Evolutionary conservation across 2,797 vertebrate genomes (phyloP), one percentile per base, ranked within the genome.

Genomic region (Phyllotis vaccarum): DNA sequence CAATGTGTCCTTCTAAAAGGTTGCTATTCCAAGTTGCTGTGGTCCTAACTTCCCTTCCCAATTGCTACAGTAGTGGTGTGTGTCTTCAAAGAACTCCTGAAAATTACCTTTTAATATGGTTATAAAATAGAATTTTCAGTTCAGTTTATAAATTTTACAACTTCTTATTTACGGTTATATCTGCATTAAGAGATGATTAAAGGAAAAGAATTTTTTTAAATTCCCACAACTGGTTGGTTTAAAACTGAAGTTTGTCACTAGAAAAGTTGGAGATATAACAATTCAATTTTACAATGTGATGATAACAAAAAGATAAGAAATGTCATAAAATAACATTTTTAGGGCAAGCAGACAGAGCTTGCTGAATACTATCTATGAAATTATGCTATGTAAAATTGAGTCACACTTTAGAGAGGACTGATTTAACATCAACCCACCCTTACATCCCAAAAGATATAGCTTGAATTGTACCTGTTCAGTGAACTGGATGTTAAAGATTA

Each of bases 201-300:
- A 82, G 2, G 2, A 21, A 66, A 58, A 37, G 79, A 4, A 52
- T 14, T 31, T n/a, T 89, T 87, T 74, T 9, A 68, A 64, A 37
- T 29, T 40, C 19, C 87, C n/a, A 68, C n/a, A 86, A 46, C 80
- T 76, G 56, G 66, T 60, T 78, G 31, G 43, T 52, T 60, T 95
- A 66, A 70, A n/a, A 75, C 3, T 54, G 40, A 92, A 76, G 66
- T 9, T 74, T 86, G 72, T 79, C 58, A 68, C 56, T 75, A 52
- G 49, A 90, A 82, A 89, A 95, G 31, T 37, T 58, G 7, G 5
- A 46, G 5, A n/a, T 29, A 5, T 60, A 82, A 79, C 40, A 82
- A 82, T 62, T 97, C 58, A 89, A 58, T 93, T 94, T 96, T 94
- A 70, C n/a, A 80, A 13, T 58, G n/a, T 22, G 37, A 79, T 92